Conservation (phyloP, 2,888 invertebrate species). For the Pristionchus japonicus region DNA sequence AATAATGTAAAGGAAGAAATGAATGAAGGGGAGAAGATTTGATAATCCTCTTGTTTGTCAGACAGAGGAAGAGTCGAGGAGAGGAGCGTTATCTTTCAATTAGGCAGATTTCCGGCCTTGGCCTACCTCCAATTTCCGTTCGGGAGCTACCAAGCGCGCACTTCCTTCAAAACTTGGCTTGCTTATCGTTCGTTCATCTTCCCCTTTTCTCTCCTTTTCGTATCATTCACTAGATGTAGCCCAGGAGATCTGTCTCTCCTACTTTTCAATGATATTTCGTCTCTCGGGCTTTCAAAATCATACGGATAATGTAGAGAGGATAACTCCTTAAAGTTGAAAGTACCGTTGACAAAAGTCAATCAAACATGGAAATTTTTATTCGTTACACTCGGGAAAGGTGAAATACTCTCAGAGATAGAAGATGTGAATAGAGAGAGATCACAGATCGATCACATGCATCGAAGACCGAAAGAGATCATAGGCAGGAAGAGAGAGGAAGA, state of each 20-base stretch:
- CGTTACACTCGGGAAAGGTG: no score
- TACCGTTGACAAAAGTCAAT: background rate
- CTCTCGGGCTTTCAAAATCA: no score
- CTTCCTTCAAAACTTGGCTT: background rate
- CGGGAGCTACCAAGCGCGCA: background rate
- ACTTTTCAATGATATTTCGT: background rate
- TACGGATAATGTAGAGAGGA: no score
- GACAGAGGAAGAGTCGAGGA: background rate
- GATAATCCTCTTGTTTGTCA: background rate
- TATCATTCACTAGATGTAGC: no score
- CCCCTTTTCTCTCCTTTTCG: no score
- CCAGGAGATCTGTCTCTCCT: no score
- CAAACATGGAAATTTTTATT: background rate
- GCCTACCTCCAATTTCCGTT: background rate
- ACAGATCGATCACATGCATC: background rate
- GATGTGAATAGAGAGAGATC: background rate
- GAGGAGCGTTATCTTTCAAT: background rate
- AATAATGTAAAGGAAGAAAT: no score
- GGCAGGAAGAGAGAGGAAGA: no score
- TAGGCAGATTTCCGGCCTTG: background rate
- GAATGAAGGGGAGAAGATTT: background rate
- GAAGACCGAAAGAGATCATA: no score
- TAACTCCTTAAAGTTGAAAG: background rate
- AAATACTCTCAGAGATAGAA: background rate
- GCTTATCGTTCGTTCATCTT: background rate